Evolutionary conservation across 2,797 vertebrate genomes (phyloP), one percentile per base, ranked within the genome.

Genomic region (Chaunax sp.): DNA sequence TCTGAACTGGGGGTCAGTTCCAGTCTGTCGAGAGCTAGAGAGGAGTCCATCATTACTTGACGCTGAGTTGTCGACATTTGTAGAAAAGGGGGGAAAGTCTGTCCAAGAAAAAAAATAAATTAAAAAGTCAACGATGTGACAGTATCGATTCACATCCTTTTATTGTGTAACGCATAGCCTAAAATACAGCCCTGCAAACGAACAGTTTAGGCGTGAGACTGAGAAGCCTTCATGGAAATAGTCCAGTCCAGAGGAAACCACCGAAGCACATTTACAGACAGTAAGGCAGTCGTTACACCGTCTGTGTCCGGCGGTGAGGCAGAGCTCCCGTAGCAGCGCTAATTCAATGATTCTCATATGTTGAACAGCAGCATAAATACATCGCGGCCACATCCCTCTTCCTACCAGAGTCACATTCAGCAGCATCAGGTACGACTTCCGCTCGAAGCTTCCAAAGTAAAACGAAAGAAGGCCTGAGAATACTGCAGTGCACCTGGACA

Each of bases 381-480:
- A 89, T 67, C 63, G 84, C 81, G 79, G 87, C 87, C 94, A 94
- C 94, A 93, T 94, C 93, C 93, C 92, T 92, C 93, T 87, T 77
- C 83, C 79, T 58, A 63, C 20, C n/a, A 57, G 41, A 2, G 71
- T 77, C 56, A 59, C 43, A 0, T 1, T 1, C 1, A 0, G 10
- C 19, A 11, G 6, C n/a, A 12, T 3, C n/a, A 13, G 0, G 30
- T 33, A 18, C 46, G 0, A 46, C 18, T 67, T 89, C 89, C 79
- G 80, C 2, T 64, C n/a, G 1, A 0, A 1, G 1, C 9, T 73
- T 80, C 14, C 80, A 87, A 67, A 88, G 63, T 87, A 85, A 86
- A 78, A 80, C 19, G 0, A 6, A 1, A 0, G 1, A 0, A 18
- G 6, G 0, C 3, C 0, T 7, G 0, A 9, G 3, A 2, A 30